Conservation (phyloP, 2,888 invertebrate species). For the Trichogramma dendrolimi region DNA sequence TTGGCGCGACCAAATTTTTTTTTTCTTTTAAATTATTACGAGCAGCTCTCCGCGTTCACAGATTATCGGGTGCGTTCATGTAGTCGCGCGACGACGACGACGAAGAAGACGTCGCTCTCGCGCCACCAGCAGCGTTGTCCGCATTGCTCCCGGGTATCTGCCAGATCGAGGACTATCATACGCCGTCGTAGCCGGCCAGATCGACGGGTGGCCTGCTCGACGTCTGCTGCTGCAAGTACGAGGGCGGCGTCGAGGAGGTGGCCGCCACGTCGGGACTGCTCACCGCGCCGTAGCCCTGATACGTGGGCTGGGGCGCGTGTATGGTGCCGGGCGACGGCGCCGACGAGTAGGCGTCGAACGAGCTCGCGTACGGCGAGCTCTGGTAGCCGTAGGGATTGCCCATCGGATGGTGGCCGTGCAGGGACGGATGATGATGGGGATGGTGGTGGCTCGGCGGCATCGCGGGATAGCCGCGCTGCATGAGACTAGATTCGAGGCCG, state of each 20-base stretch:
- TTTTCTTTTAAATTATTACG: no score
- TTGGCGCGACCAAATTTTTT: no score
- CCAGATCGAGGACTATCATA: slow-evolving; percentile 44
- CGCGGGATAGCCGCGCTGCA: slow-evolving; percentile 45
- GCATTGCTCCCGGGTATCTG: background rate
- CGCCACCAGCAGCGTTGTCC: background rate
- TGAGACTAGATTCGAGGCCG: slow-evolving; percentile 47
- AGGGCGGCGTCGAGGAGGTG: slow-evolving; percentile 33
- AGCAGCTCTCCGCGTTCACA: slow-evolving; percentile 1
- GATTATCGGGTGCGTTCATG: background rate
- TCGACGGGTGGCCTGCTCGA: slow-evolving; percentile 45
- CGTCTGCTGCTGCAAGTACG: slow-evolving; percentile 35
- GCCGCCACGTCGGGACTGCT: slow-evolving; percentile 29
- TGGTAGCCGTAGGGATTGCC: slow-evolving; percentile 44
- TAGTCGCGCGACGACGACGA: background rate
- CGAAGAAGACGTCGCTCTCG: slow-evolving; percentile 1
- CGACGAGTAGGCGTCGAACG: slow-evolving; percentile 52
- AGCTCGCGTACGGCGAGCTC: slow-evolving; percentile 47
- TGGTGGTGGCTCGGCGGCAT: slow-evolving; percentile 3
- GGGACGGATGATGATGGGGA: slow-evolving; percentile 31
- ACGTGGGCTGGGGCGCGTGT: slow-evolving; percentile 68
- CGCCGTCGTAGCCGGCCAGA: slow-evolving; percentile 47
- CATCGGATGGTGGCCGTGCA: slow-evolving; percentile 32
- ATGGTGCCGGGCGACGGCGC: slow-evolving; percentile 58
- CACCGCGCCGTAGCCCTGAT: slow-evolving; percentile 52